These are phyloP conservation scores for Rutilus rutilus DNA, from an alignment of 2,113 vertebrate genomes.

Conservation along the genomic window DNA sequence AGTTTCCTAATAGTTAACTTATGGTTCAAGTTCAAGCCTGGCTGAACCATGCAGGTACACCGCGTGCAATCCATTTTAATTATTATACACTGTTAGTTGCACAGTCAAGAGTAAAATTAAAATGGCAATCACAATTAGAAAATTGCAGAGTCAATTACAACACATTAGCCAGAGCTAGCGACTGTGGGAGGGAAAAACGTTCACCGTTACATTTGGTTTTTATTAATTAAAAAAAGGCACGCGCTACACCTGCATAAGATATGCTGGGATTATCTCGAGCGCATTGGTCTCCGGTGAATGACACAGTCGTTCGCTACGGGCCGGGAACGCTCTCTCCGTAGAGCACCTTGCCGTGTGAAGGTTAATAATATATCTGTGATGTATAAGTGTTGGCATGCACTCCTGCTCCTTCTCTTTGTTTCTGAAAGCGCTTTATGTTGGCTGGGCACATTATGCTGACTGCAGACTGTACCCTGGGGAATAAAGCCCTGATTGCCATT, in stretches of 20 bases:
- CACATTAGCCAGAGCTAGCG: constrained; percentile 83
- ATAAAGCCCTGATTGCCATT: constrained; percentile 75
- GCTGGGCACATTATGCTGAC: constrained; percentile 66
- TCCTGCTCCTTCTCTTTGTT: constrained; percentile 72
- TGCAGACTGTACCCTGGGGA: constrained; percentile 70
- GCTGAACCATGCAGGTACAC: constrained; percentile 84
- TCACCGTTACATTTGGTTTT: constrained; percentile 56
- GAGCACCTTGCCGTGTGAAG: constrained; percentile 49
- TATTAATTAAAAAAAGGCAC: constrained; percentile 58
- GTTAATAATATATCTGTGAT: constrained; percentile 79
- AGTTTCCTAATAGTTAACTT: constrained; percentile 64
- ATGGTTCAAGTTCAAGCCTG: constrained; percentile 76
- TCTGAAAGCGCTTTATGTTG: constrained; percentile 66
- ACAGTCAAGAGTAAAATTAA: constrained; percentile 97
- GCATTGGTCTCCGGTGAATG: constrained; percentile 72
- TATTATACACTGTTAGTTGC: constrained; percentile 87
- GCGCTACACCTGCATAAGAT: constrained; percentile 49
- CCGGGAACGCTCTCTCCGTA: constrained; percentile 22
- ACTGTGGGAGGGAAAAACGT: constrained; percentile 51
- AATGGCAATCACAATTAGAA: constrained; percentile 98
- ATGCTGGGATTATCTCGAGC: constrained; percentile 73
- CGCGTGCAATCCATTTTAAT: constrained; percentile 95
- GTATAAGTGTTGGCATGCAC: constrained; percentile 73
- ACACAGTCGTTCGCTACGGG: constrained; percentile 58
- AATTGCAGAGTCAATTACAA: constrained; percentile 91